Conservation (phyloP, 2,113 vertebrate genomes). For the Percina caprodes region DNA sequence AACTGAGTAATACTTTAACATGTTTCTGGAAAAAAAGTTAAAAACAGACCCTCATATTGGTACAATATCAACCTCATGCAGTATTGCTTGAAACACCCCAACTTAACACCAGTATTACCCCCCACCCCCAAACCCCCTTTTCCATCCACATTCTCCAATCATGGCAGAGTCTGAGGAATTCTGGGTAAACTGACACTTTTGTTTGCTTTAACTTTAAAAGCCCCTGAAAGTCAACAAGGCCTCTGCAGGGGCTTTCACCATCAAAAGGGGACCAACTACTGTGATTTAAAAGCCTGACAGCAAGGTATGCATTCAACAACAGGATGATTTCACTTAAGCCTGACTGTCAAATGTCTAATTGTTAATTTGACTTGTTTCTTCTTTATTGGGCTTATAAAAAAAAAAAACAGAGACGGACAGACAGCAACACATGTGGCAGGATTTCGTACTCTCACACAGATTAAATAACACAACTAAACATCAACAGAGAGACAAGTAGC, state of each 20-base stretch:
- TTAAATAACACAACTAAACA: conserved; percentile 15
- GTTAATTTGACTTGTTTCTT: conserved; percentile 4
- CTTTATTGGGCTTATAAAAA: neutral
- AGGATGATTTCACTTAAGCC: conserved; percentile 11
- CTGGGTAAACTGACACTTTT: conserved; percentile 69
- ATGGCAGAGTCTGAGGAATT: conserved; percentile 58
- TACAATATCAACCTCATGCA: neutral
- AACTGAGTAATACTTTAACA: neutral
- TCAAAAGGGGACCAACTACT: conserved; percentile 42
- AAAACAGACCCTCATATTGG: neutral
- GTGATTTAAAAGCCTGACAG: conserved; percentile 58
- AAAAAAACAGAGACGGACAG: neutral
- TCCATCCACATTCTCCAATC: conserved; percentile 34
- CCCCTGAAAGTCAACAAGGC: conserved; percentile 65
- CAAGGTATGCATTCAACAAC: conserved; percentile 39
- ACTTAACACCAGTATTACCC: conserved; percentile 13
- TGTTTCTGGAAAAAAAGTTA: neutral
- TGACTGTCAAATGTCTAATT: neutral
- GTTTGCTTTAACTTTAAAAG: conserved; percentile 76
- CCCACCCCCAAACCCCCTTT: neutral
- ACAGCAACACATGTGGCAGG: conserved; percentile 1
- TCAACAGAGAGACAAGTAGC: conserved; percentile 28
- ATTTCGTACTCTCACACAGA: conserved; percentile 32
- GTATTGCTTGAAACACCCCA: conserved; percentile 14
- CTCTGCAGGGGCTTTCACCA: conserved; percentile 48